phyloP scores from a whole-genome alignment of 92 coral and sea anemone genomes.

The Porites lobata region DNA sequence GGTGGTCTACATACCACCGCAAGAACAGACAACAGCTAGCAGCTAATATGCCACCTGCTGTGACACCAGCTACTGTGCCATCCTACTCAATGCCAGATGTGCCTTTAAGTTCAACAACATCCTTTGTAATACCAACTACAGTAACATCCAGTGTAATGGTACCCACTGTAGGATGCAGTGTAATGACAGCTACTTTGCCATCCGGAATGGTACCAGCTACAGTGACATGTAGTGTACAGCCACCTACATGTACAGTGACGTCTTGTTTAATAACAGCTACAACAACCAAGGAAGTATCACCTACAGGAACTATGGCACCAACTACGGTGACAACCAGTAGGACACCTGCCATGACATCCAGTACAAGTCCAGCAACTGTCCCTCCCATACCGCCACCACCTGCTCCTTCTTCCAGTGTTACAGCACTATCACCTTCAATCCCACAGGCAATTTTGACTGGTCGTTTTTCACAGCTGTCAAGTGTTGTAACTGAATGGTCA shows the following conservation, averaged over 20 bases:
- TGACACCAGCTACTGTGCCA: not conserved
- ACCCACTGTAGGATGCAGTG: not conserved
- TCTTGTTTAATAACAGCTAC: not conserved
- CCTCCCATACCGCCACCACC: not conserved
- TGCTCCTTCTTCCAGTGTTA: not conserved
- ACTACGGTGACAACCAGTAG: not conserved
- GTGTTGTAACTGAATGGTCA: not conserved
- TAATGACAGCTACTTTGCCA: not conserved
- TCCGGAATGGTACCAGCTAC: not conserved
- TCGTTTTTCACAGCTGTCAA: not conserved
- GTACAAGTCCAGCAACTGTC: not conserved
- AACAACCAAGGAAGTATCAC: not conserved
- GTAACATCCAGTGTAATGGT: not conserved
- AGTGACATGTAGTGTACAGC: not conserved
- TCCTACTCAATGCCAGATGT: not conserved
- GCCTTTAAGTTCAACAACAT: not conserved
- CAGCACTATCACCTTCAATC: not conserved
- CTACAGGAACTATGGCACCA: not conserved
- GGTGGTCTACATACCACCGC: conserved; percentile 36
- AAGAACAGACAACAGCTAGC: not conserved
- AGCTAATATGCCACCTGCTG: not conserved
- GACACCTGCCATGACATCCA: not conserved
- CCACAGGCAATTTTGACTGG: not conserved
- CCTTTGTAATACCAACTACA: not conserved
- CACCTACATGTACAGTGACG: not conserved